These are phyloP conservation scores for Buphagus erythrorhynchus DNA, from an alignment of 2,797 vertebrate genomes.

Conservation along the genomic window DNA sequence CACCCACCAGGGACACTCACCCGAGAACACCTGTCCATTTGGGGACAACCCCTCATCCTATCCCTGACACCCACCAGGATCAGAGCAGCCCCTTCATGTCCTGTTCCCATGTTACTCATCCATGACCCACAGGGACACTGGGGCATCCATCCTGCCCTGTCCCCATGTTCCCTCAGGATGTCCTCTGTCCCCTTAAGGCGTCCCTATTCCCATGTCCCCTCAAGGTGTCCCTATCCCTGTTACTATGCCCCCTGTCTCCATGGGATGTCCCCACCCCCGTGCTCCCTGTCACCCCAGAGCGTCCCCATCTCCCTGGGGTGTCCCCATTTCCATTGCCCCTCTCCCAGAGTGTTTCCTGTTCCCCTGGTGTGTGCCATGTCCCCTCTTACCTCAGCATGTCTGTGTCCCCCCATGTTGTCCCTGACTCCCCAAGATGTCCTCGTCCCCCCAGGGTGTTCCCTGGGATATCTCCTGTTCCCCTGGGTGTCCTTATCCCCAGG, in stretches of 20 bases:
- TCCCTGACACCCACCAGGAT: not conserved
- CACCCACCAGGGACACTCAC: not conserved
- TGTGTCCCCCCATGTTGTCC: not conserved
- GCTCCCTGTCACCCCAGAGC: not conserved
- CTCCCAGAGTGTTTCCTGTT: not conserved
- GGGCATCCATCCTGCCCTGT: not conserved
- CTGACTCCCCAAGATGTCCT: not conserved
- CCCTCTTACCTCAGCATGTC: not conserved
- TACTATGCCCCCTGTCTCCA: not conserved
- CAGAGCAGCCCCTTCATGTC: not conserved
- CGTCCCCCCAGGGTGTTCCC: not conserved
- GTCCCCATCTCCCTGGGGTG: not conserved
- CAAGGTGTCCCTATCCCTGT: not conserved
- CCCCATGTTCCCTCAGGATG: not conserved
- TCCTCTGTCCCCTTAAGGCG: not conserved
- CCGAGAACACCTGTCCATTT: fast-evolving
- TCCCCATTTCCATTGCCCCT: not conserved
- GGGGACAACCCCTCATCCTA: not conserved
- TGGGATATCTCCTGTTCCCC: not conserved
- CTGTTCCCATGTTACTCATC: not conserved
- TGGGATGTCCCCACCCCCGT: not conserved
- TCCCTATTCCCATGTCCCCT: not conserved
- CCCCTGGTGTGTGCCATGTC: no score
- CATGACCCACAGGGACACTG: not conserved
- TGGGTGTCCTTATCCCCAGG: not conserved